phyloP scores from a whole-genome alignment of 2,797 vertebrate genomes.

The Pitangus sulphuratus region DNA sequence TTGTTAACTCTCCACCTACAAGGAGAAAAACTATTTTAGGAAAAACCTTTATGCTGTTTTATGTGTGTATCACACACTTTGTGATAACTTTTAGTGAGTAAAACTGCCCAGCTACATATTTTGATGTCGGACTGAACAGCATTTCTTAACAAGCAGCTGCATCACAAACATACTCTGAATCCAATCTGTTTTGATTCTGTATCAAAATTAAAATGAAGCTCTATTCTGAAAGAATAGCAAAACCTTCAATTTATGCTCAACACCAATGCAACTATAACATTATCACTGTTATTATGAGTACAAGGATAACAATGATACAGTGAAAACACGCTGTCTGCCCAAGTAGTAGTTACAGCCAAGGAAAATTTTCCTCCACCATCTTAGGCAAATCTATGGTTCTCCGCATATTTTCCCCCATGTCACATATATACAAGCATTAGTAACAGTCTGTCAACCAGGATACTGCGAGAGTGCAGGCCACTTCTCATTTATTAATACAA shows the following conservation, averaged over 20 bases:
- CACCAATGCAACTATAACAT: background rate
- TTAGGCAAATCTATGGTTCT: background rate
- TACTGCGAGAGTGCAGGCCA: background rate
- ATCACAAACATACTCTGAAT: background rate
- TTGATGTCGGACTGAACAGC: background rate
- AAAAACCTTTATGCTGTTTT: background rate
- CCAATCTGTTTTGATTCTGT: background rate
- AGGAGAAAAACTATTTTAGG: background rate
- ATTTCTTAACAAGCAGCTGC: background rate
- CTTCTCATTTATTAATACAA: background rate
- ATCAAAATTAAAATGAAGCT: background rate
- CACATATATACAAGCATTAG: background rate
- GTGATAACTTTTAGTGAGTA: background rate
- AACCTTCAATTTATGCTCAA: background rate
- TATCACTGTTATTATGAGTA: background rate
- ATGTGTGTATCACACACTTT: background rate
- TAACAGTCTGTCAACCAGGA: background rate
- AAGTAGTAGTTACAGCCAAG: background rate
- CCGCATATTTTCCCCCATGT: rapidly evolving
- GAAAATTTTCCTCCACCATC: background rate
- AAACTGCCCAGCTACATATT: background rate
- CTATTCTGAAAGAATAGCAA: background rate
- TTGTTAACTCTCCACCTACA: background rate
- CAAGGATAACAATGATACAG: background rate
- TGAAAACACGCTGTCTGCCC: background rate